These are phyloP conservation scores for Gobionotothen gibberifrons DNA, from an alignment of 2,797 vertebrate genomes.

Conservation along the genomic window DNA sequence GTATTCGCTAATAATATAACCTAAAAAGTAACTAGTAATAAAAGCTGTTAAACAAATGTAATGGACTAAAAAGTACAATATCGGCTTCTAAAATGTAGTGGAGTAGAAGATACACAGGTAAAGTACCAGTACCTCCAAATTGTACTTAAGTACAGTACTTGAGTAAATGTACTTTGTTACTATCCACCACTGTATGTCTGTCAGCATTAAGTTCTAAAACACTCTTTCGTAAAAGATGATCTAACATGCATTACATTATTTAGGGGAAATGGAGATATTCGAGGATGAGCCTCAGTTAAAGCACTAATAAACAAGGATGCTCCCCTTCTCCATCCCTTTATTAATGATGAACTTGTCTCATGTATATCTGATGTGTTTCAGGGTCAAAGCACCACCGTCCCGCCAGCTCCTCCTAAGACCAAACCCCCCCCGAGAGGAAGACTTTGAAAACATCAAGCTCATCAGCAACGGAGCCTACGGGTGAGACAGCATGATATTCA, in stretches of 20 bases:
- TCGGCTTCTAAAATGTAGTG: too few species aligned
- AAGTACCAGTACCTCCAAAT: too few species aligned
- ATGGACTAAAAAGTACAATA: too few species aligned
- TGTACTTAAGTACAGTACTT: too few species aligned
- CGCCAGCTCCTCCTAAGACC: slow-evolving; percentile 79
- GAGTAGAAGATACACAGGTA: too few species aligned
- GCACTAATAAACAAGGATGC: background rate
- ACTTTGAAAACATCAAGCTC: slow-evolving; percentile 96
- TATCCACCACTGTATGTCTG: too few species aligned
- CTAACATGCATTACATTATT: background rate
- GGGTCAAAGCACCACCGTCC: slow-evolving; percentile 84
- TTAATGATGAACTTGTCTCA: background rate
- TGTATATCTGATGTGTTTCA: slow-evolving; percentile 64
- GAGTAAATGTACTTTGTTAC: too few species aligned
- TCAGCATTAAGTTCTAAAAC: too few species aligned
- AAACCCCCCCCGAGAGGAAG: slow-evolving; percentile 93
- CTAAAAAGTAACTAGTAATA: too few species aligned
- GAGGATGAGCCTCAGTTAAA: background rate
- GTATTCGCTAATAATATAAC: too few species aligned
- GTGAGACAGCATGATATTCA: slow-evolving; percentile 71
- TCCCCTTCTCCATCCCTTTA: background rate
- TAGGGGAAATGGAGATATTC: too few species aligned
- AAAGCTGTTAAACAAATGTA: too few species aligned
- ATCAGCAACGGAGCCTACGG: slow-evolving; percentile 98
- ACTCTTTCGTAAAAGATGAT: background rate